Evolutionary conservation across 2,113 vertebrate genomes (phyloP).

Genomic region (Vidua macroura): DNA sequence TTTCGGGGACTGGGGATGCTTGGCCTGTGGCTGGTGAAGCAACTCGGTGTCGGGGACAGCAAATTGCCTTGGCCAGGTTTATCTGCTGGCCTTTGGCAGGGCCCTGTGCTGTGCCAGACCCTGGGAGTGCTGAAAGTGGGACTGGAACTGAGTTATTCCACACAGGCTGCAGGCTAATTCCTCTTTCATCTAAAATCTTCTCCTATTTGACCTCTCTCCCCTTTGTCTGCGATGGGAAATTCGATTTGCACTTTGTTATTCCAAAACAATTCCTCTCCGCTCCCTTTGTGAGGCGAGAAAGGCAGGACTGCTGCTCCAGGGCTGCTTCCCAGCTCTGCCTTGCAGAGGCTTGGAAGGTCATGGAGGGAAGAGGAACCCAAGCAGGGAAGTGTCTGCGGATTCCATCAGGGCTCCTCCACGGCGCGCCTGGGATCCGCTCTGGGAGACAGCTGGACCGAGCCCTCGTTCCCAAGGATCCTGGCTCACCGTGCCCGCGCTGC

Average conservation of each 20-base stretch:
- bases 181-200: conserved; percentile 48
- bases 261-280: conserved; percentile 44
- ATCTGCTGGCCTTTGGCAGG: neutral
- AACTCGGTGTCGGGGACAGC: neutral
- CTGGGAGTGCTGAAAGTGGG: neutral
- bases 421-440: rapidly evolving
- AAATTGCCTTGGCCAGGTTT: neutral
- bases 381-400: neutral
- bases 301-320: neutral
- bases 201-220: conserved; percentile 19
- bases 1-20: neutral
- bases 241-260: conserved; percentile 54
- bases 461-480: neutral
- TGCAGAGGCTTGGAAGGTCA: neutral
- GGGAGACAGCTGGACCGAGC: neutral
- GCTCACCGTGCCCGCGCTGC: neutral
- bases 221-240: conserved; percentile 17
- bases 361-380: neutral
- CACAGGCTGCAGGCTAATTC: neutral
- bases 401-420: neutral
- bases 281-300: neutral
- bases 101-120: neutral
- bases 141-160: neutral
- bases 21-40: neutral
- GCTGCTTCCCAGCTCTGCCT: neutral